Percentiles rank a stretch among this genome's conserved stretches.
Evolutionary conservation across 1,140 invertebrate species (phyloP).

Genomic region (Drosophila orena): DNA sequence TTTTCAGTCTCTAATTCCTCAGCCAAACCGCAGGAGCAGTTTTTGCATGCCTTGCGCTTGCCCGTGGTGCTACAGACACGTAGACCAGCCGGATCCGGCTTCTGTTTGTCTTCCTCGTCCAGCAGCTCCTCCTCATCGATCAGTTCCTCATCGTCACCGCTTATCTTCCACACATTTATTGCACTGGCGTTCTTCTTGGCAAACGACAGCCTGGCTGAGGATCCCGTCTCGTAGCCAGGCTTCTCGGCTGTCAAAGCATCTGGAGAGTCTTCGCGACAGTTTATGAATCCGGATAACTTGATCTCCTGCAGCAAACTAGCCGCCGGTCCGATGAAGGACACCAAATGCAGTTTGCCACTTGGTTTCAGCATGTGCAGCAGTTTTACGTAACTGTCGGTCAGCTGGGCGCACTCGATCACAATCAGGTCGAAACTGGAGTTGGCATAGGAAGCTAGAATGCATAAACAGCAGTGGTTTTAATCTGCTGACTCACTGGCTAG

Average conservation of each 20-base stretch:
- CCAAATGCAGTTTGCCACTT: slow-evolving; percentile 86
- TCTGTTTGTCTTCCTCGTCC: slow-evolving; percentile 95
- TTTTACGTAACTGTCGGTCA: slow-evolving; percentile 86
- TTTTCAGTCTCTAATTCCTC: slow-evolving; percentile 92
- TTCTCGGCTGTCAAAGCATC: slow-evolving; percentile 86
- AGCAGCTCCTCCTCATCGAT: slow-evolving; percentile 95
- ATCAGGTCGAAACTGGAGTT: slow-evolving; percentile 87
- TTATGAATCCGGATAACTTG: slow-evolving; percentile 88
- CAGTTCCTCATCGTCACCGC: slow-evolving; percentile 90
- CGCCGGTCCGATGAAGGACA: slow-evolving; percentile 81
- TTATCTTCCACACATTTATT: slow-evolving; percentile 85
- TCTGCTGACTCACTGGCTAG: slow-evolving; percentile 62
- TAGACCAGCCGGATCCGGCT: slow-evolving; percentile 92
- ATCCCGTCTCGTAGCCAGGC: slow-evolving; percentile 89
- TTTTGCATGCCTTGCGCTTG: slow-evolving; percentile 98
- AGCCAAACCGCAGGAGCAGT: slow-evolving; percentile 98
- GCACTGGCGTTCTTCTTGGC: slow-evolving; percentile 58
- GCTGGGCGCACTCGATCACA: slow-evolving; percentile 86
- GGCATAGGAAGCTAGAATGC: slow-evolving; percentile 85
- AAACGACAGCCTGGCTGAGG: slow-evolving; percentile 86
- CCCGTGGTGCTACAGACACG: slow-evolving; percentile 95
- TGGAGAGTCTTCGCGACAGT: slow-evolving; percentile 84
- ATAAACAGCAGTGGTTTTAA: slow-evolving; percentile 20
- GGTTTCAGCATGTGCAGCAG: slow-evolving; percentile 87
- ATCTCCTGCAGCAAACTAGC: slow-evolving; percentile 85